Evolutionary conservation across 2,113 vertebrate genomes (phyloP), one percentile per base, ranked within the genome.

Genomic region (Oncorhynchus clarkii): DNA sequence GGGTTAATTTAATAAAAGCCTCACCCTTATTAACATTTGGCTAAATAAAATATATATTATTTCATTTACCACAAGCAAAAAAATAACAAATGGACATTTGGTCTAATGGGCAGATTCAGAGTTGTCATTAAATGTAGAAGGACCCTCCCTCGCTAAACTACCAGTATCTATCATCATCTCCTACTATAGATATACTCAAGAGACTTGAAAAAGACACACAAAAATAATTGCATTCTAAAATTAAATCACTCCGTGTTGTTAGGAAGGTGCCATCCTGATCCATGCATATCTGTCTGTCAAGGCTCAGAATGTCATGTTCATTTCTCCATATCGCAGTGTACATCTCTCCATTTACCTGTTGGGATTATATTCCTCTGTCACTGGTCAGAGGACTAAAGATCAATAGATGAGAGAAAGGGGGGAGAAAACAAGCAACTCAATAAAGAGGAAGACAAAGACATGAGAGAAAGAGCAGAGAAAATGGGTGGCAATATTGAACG

Each of bases 21-120:
- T 80, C 26, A 71, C 78, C 78, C 81, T 69, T 26, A 29, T 39
- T 59, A 70, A 84, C 69, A 79, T 83, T 80, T 82, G 82, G 83
- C 79, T 78, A 62, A 78, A 78, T 77, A 39, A 80, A 70, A 85
- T 66, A 74, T 5, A 71, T 6, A 26, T 68, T 1, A n/a, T 39
- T 79, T 79, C 80, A 75, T 77, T 83, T 9, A 1, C 49, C 54
- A 51, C 78, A 73, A 77, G 26, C 16, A 51, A 57, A 67, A 73
- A 62, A 86, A 85, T 60, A 80, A 78, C 2, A 74, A 14, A 29
- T 71, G 75, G 76, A 76, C 54, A 62, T 80, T 79, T 85, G 78
- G 70, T 84, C 73, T 71, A 73, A 77, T 66, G 76, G 77, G 65
- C 45, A 54, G 12, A 27, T 72, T 67, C 75, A 54, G 31, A 1